A percentile compares a stretch with the other conserved stretches of the same genome.
Evolutionary conservation across 2,113 vertebrate genomes (phyloP).

Genomic region (Neolamprologus variostigma): DNA sequence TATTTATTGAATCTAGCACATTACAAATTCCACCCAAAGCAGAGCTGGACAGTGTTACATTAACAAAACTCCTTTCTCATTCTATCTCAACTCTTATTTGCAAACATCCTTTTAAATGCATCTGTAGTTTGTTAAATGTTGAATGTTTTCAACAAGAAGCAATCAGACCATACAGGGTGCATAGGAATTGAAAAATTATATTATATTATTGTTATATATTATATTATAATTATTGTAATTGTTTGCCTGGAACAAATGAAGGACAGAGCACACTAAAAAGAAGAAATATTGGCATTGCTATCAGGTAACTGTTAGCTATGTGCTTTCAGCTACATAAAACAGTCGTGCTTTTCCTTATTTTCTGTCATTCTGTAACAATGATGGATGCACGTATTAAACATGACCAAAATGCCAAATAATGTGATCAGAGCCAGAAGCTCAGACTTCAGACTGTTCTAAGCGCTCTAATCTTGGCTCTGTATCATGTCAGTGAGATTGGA

Average conservation of each 20-base stretch:
- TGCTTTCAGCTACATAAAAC: background rate
- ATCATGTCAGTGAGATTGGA: background rate
- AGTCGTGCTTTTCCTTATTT: background rate
- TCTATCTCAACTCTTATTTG: background rate
- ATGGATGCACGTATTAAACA: background rate
- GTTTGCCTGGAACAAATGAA: background rate
- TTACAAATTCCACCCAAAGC: background rate
- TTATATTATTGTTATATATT: background rate
- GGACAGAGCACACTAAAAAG: background rate
- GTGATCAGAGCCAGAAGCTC: background rate
- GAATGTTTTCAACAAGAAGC: background rate
- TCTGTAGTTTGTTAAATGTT: background rate
- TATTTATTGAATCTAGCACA: background rate
- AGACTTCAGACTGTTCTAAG: background rate
- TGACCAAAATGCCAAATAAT: background rate
- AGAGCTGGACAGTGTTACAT: background rate
- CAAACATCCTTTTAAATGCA: background rate
- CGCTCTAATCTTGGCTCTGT: background rate
- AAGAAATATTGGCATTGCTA: background rate
- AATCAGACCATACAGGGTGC: background rate
- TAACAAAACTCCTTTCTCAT: background rate
- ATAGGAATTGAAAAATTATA: background rate
- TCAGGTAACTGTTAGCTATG: background rate
- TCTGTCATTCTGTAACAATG: background rate
- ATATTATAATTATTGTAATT: background rate